Base-by-base conservation (phyloP, 2,113 vertebrate species). In the Taurulus bubalis region DNA sequence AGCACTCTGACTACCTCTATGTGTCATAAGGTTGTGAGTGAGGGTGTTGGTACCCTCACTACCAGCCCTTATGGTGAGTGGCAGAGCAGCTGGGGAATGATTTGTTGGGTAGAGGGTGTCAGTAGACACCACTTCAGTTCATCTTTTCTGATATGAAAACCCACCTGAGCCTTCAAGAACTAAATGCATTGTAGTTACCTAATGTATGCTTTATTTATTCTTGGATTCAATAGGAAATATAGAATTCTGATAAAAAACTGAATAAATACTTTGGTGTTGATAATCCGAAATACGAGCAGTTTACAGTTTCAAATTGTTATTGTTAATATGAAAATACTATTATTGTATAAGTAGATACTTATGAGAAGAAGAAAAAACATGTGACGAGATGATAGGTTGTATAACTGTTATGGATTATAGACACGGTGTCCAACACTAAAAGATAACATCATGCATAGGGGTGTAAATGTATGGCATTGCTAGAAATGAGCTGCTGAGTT, bases 41-140 rank as follows among this genome's bases (percentile, higher is more conserved):
- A 58, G 38, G 12, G 20, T 47, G 53, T 80, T 64, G 71, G 51
- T 45, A 45, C 14, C 42, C 3, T 45, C 42, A 45, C 42, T 45
- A 15, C 42, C 42, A 45, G 42, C 24, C 60, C 59, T 24, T 60
- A 78, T 71, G 20, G 7, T 71, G 85, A 85, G 62, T 79, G 82
- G 76, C 77, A 83, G 64, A 83, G 51, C 77, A 92, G 77, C 82
- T 86, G 84, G 56, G 36, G 62, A 76, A 51, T 20, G 49, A 80
- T 75, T 60, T 71, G 22, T 38, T 20, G 40, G 45, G 45, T 77
- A 67, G 76, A 77, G 58, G 65, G 24, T 30, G 71, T 75, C 76
- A 83, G 64, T 78, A 22, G 1, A 34, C 24, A 42, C 5, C 15
- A n/a, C 53, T 47, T 10, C 16, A 73, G 14, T 49, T 77, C 42